These are phyloP conservation scores for Phoeniculus purpureus DNA, from an alignment of 2,797 vertebrate species.

Conservation along the genomic window DNA sequence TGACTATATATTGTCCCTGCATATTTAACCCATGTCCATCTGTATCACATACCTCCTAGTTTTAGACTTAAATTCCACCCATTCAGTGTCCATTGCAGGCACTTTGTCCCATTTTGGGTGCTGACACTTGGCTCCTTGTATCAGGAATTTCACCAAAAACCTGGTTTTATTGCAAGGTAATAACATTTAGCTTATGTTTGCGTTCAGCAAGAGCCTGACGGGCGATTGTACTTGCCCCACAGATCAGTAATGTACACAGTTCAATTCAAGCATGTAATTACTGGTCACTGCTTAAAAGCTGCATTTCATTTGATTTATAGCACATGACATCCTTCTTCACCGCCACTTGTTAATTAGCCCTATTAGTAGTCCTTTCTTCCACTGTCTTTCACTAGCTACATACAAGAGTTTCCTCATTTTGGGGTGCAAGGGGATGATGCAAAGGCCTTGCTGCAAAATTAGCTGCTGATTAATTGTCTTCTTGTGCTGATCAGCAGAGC, in stretches of 20 bases:
- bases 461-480: neutral
- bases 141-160: neutral
- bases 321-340: slow-evolving; percentile 20
- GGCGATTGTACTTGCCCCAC: neutral
- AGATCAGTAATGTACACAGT: neutral
- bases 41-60: neutral
- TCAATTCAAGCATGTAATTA: slow-evolving; percentile 55
- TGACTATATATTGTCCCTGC: neutral
- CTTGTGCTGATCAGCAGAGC: neutral
- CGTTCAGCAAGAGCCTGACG: neutral
- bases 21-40: neutral
- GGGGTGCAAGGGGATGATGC: neutral
- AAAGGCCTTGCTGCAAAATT: neutral
- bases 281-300: neutral
- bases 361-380: neutral
- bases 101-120: neutral
- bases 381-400: neutral
- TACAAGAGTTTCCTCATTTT: neutral
- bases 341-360: neutral
- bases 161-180: neutral
- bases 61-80: neutral
- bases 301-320: slow-evolving; percentile 55
- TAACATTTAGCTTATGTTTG: neutral
- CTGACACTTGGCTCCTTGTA: neutral
- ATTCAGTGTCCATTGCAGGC: neutral